Evolutionary conservation across 2,113 vertebrate genomes (phyloP), one percentile per base, ranked within the genome.

Genomic region (Suricata suricatta): DNA sequence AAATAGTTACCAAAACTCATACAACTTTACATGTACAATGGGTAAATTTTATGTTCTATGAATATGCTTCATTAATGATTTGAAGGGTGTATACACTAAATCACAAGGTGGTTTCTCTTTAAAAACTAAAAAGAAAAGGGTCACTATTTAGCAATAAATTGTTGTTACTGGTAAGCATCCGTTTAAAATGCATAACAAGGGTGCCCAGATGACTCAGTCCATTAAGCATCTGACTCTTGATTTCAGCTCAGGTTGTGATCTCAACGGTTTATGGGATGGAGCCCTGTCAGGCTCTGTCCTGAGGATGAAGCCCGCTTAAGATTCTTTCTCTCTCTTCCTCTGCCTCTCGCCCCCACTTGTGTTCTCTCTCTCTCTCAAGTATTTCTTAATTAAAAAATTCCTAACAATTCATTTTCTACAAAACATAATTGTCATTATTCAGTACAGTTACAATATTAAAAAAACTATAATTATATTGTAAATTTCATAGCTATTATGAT

Each of bases 381-480:
- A 60, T 60, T 23, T 60, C 23, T 60, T 60, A 60, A 23, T 47
- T 47, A 16, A 47, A 77, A 77, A n/a, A 47, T 69, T 9, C 52
- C 68, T 74, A 90, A 33, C 33, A 88, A 79, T n/a, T 38, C 8
- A 44, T 86, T 95, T 93, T 90, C 33, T 86, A 79, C 31, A 89
- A 92, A 91, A 85, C 72, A 38, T 71, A 93, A 76, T 85, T 95
- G 71, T 29, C 83, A 88, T 81, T 96, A 14, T 60, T 74, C 31
- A 92, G 60, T 71, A 74, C 0, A 94, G 47, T 57, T 71, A 68
- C 25, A 29, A 38, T 63, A 86, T 94, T 95, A 84, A 82, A 97
- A 94, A 95, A 82, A 90, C 64, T 29, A 52, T 52, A 86, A 76
- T 94, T 27, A 35, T 76, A 68, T 66, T 96, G 29, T 95, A 85